A percentile compares a stretch with the other conserved stretches of the same genome.
Conservation (phyloP, 2,113 vertebrate genomes). For the Sorex araneus region DNA sequence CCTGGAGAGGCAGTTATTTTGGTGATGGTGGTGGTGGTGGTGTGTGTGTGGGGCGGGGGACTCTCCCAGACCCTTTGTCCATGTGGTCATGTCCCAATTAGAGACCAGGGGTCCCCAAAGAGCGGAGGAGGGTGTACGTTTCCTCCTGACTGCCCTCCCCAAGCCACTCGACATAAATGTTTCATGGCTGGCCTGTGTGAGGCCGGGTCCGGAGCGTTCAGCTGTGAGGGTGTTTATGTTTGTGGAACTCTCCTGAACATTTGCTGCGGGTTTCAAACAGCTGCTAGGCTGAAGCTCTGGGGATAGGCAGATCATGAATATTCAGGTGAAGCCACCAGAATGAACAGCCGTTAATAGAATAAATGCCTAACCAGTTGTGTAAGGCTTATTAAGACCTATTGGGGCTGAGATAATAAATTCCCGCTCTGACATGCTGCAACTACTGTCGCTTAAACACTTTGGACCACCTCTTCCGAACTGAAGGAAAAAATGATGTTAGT, state of each 20-base stretch:
- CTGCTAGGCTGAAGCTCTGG: conserved; percentile 93
- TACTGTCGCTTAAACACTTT: conserved; percentile 91
- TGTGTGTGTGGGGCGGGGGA: not conserved
- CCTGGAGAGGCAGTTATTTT: conserved; percentile 68
- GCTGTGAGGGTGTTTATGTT: conserved; percentile 92
- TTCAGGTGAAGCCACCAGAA: conserved; percentile 95
- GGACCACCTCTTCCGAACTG: conserved; percentile 90
- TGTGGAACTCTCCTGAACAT: conserved; percentile 93
- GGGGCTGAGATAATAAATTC: conserved; percentile 93
- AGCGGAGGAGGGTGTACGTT: conserved; percentile 85
- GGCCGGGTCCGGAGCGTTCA: conserved; percentile 88
- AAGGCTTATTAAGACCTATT: conserved; percentile 94
- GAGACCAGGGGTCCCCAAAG: conserved; percentile 81
- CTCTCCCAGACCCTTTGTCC: conserved; percentile 84
- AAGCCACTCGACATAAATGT: conserved; percentile 89
- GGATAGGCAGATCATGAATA: conserved; percentile 97
- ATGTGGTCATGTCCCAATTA: conserved; percentile 73
- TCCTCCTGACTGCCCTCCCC: conserved; percentile 86
- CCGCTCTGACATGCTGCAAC: conserved; percentile 91
- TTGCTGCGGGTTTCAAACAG: conserved; percentile 94
- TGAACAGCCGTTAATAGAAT: conserved; percentile 96
- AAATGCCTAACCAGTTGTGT: conserved; percentile 94
- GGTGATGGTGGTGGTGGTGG: not conserved
- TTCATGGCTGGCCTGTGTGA: conserved; percentile 87
- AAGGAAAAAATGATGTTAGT: conserved; percentile 90